These are phyloP conservation scores for Phalanger gymnotis DNA, from an alignment of 2,797 vertebrate genomes.

Conservation along the genomic window DNA sequence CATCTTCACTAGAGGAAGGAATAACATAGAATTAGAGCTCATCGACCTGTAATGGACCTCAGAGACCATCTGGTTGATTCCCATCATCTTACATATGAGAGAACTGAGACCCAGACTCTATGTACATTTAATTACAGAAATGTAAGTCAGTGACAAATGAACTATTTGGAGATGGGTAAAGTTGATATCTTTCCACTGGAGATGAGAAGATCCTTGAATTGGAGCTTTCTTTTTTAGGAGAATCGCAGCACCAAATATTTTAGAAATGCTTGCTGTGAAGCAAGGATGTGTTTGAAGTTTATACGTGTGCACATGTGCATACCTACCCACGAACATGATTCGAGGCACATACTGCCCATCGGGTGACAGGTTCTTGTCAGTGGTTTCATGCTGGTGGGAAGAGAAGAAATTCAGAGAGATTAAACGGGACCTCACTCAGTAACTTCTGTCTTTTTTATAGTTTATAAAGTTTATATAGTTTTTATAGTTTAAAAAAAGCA, in stretches of 20 bases:
- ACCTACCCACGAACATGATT: slow-evolving; percentile 93
- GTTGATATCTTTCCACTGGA: background rate
- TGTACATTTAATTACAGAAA: background rate
- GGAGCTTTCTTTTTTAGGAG: slow-evolving; percentile 2
- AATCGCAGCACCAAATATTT: background rate
- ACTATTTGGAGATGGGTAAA: background rate
- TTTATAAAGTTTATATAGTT: too few species aligned
- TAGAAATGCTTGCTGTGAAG: background rate
- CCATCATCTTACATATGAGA: background rate
- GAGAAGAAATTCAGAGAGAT: slow-evolving; percentile 51
- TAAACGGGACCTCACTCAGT: background rate
- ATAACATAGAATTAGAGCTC: background rate
- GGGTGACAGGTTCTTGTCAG: slow-evolving; percentile 89
- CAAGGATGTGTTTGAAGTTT: background rate
- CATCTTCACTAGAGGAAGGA: background rate
- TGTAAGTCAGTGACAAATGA: background rate
- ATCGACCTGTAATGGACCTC: background rate
- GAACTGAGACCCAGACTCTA: background rate
- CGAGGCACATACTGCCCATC: slow-evolving; percentile 93
- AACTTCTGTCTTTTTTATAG: background rate
- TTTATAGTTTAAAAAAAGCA: background rate
- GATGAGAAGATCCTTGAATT: background rate
- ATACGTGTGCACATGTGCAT: background rate
- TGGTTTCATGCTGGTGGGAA: slow-evolving; percentile 88
- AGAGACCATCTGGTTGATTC: background rate